Base-by-base conservation (phyloP, 2,113 vertebrate genomes). In the Sturnira hondurensis region DNA sequence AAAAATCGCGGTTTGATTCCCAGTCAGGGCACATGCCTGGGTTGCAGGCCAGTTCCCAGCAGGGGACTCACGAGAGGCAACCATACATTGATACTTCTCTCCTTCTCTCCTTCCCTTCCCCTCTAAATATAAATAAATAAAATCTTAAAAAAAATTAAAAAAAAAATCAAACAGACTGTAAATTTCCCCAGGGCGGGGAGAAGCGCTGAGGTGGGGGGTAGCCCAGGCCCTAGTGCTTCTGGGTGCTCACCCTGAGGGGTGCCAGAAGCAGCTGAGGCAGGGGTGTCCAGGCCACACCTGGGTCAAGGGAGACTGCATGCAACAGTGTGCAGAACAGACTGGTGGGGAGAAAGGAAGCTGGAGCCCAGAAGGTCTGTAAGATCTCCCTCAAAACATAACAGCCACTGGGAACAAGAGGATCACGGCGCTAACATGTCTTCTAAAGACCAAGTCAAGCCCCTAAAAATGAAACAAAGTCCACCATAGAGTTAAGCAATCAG, bases 161-260 rank as follows among this genome's bases (percentile, higher is more conserved):
- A 65, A 28, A 31, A 87, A 84, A 78, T 45, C 56, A 87, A 36
- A 54, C 5, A 43, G 43, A 43, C n/a, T 5, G 5, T 1, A 45
- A 86, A 22, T 22, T 36, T 89, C 19, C 58, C 4, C 7, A 26
- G 15, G 17, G 22, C 14, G 7, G 38, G 43, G 26, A 76, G n/a
- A 7, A 7, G n/a, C 6, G 6, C 1, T 4, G 22, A 24, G 7
- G 0, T 1, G 31, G 3, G 28, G 8, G 38, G 14, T 6, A 38
- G 22, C 58, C 58, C 73, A 22, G 38, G 47, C 16, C 58, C 31
- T 83, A 2, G 0, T 6, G 24, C 20, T 22, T 80, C 58, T 43
- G 15, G 15, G 15, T 12, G 22, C 83, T 61, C 19, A 33, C 22
- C 33, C 22, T 13, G 24, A 16, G 17, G 17, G 13, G 16, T 0